phyloP scores from a whole-genome alignment of 2,888 invertebrate species.

The Bugulina stolonifera region DNA sequence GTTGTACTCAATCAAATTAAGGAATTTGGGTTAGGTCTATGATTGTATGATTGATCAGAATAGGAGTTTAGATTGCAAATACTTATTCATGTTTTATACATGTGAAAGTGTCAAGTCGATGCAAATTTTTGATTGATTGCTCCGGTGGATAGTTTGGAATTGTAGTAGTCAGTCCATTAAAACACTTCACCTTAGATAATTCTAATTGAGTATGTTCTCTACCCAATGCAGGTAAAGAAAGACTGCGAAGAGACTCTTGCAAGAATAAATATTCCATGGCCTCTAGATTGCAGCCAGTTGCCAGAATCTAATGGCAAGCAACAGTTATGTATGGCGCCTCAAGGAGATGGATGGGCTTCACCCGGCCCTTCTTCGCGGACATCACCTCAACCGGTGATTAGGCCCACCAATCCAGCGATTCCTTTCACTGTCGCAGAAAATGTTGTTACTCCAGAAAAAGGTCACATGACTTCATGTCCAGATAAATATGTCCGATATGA shows the following conservation, averaged over 20 bases:
- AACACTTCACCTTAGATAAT: not conserved
- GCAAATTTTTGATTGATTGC: conserved; percentile 21
- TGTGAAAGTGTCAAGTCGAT: conserved; percentile 19
- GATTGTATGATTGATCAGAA: no score
- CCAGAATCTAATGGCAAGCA: conserved; percentile 59
- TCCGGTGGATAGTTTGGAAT: not conserved
- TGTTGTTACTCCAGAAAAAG: conserved; percentile 27
- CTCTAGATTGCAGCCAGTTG: conserved; percentile 72
- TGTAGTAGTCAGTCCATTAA: not conserved
- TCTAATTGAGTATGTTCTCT: no score
- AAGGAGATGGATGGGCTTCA: conserved; percentile 35
- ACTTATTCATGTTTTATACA: conserved; percentile 14
- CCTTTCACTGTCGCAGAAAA: conserved; percentile 13
- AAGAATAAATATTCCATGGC: conserved; percentile 59
- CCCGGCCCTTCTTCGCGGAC: conserved; percentile 26
- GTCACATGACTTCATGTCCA: conserved; percentile 33
- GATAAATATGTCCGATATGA: conserved; percentile 39
- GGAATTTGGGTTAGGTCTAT: no score
- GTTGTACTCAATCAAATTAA: no score
- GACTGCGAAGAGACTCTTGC: conserved; percentile 60
- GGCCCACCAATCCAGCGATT: conserved; percentile 9
- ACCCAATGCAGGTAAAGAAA: conserved; percentile 34
- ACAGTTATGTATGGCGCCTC: conserved; percentile 70
- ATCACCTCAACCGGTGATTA: not conserved
- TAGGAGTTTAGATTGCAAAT: no score